Conservation (phyloP, 2,113 vertebrate species). For the Gambusia holbrooki region DNA sequence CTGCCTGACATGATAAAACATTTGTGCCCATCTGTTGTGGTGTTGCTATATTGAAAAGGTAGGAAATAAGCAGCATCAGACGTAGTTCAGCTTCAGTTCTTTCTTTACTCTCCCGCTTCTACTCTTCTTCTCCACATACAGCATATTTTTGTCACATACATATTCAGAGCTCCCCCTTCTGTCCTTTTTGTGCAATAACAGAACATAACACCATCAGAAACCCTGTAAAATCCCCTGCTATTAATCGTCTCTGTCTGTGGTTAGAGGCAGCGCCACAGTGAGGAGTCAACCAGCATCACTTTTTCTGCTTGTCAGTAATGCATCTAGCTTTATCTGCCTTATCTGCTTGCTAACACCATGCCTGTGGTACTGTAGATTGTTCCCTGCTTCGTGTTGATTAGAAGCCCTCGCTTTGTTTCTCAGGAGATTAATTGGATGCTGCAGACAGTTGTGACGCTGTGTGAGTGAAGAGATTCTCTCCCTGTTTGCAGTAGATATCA, state of each 20-base stretch:
- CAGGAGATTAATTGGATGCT: slow-evolving; percentile 59
- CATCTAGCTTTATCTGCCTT: slow-evolving; percentile 58
- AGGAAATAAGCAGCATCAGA: no score
- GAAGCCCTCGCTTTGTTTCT: slow-evolving; percentile 48
- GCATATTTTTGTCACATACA: no score
- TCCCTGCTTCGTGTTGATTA: slow-evolving; percentile 53
- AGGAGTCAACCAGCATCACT: slow-evolving; percentile 17
- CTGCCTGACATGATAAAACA: background rate
- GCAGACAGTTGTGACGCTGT: slow-evolving; percentile 25
- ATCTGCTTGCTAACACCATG: slow-evolving; percentile 55
- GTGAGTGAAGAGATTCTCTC: slow-evolving; percentile 7
- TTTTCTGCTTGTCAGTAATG: slow-evolving; percentile 36
- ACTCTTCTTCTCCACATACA: no score
- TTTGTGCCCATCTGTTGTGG: background rate
- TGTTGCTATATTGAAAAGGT: no score
- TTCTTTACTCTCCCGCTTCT: no score
- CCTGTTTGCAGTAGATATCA: slow-evolving; percentile 43
- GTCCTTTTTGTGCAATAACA: no score
- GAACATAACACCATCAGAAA: background rate
- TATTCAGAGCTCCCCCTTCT: no score
- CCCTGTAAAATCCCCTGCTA: slow-evolving; percentile 9
- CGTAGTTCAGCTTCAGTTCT: no score
- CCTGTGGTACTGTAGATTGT: slow-evolving; percentile 36
- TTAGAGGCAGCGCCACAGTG: slow-evolving; percentile 21
- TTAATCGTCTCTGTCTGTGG: slow-evolving; percentile 38